Evolutionary conservation across 2,797 vertebrate species (phyloP).

Genomic region (Neoniphon sammara): DNA sequence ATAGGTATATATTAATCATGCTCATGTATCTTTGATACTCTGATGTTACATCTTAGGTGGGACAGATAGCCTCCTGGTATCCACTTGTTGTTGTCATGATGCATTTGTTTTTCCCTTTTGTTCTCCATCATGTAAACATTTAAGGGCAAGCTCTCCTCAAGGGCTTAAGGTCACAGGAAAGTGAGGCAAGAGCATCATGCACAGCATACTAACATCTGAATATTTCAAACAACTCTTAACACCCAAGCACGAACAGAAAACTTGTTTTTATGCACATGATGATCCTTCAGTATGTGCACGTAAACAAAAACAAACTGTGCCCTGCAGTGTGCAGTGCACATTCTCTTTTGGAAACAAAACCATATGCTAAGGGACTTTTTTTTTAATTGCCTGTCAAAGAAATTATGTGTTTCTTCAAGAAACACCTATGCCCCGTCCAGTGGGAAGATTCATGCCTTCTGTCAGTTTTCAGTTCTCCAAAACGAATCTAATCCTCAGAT

Average conservation of each 20-base stretch:
- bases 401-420: neutral
- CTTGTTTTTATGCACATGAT: neutral
- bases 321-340: conserved; percentile 7
- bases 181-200: neutral
- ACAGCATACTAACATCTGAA: neutral
- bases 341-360: conserved; percentile 19
- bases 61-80: too few species aligned
- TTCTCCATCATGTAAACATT: too few species aligned
- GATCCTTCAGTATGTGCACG: neutral
- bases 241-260: neutral
- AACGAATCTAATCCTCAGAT: conserved; percentile 25
- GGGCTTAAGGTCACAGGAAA: neutral
- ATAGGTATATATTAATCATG: neutral
- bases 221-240: neutral
- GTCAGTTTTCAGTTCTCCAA: conserved; percentile 6
- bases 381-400: conserved; percentile 3
- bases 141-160: too few species aligned
- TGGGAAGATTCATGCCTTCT: neutral
- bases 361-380: conserved; percentile 12
- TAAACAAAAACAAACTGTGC: conserved; percentile 1
- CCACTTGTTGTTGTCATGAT: too few species aligned
- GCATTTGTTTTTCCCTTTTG: too few species aligned
- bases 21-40: neutral
- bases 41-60: too few species aligned
- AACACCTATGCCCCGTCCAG: conserved; percentile 1